Percentiles rank a stretch among this genome's conserved stretches.
These are phyloP conservation scores for Alethe castanea DNA, from an alignment of 2,113 vertebrate genomes.

Conservation along the genomic window DNA sequence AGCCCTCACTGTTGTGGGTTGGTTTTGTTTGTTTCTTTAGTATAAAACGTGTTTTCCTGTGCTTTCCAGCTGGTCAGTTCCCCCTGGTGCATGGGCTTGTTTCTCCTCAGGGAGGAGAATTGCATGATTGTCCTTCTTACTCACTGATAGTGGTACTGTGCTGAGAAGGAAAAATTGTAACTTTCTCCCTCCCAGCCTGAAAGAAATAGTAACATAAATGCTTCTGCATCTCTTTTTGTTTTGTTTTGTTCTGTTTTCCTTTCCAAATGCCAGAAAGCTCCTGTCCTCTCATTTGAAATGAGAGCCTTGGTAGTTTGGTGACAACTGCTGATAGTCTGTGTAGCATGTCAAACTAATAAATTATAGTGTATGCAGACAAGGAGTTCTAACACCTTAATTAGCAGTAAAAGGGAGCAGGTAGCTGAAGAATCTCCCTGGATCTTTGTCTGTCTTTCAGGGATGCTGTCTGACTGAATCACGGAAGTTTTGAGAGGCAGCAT, in stretches of 20 bases:
- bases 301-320: background rate
- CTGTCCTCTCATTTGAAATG: conserved; percentile 25
- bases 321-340: conserved; percentile 21
- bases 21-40: background rate
- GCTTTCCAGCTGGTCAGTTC: background rate
- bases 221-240: background rate
- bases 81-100: fast-evolving
- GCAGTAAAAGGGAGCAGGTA: background rate
- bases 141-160: background rate
- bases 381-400: conserved; percentile 46
- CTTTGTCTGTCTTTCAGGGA: background rate
- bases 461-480: background rate
- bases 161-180: background rate
- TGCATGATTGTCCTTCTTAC: background rate
- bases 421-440: background rate
- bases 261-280: background rate
- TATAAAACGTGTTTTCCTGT: background rate
- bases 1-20: background rate
- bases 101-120: background rate
- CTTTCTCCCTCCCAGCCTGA: background rate
- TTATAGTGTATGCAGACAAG: background rate
- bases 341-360: conserved; percentile 32
- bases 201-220: background rate
- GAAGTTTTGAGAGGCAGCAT: background rate
- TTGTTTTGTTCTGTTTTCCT: background rate